Evolutionary conservation across 2,113 vertebrate species (phyloP).

Genomic region (Poeciliopsis occidentalis): DNA sequence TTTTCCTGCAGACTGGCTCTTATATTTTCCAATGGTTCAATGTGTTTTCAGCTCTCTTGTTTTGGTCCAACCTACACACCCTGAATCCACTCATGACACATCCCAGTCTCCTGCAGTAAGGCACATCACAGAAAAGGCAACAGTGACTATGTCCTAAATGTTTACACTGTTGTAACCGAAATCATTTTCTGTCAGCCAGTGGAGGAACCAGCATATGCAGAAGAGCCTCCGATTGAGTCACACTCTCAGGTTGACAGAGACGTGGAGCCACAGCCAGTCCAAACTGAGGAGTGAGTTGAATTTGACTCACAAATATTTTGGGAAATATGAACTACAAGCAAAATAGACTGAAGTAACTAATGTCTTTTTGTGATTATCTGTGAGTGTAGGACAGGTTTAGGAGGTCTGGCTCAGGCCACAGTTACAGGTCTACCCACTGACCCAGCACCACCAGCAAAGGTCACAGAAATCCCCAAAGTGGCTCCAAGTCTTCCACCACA

Average conservation of each 20-base stretch:
- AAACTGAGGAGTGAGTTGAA: constrained; percentile 52
- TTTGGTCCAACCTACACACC: constrained; percentile 21
- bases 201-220: constrained; percentile 24
- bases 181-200: constrained; percentile 30
- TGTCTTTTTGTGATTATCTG: constrained; percentile 15
- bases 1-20: neutral
- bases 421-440: constrained; percentile 62
- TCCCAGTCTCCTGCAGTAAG: constrained; percentile 52
- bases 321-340: neutral
- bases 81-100: constrained; percentile 14
- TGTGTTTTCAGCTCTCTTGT: constrained; percentile 47
- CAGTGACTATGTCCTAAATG: neutral
- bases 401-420: constrained; percentile 58
- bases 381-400: constrained; percentile 62
- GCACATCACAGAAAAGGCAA: constrained; percentile 1
- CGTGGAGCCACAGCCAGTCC: constrained; percentile 15
- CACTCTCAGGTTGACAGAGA: constrained; percentile 9
- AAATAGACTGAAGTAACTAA: neutral
- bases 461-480: constrained; percentile 33
- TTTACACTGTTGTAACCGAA: constrained; percentile 3
- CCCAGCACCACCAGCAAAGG: constrained; percentile 26
- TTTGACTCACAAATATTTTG: neutral
- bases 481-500: constrained; percentile 57
- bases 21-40: constrained; percentile 2
- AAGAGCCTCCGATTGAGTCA: neutral